Evolutionary conservation across 2,888 invertebrate genomes (phyloP), one percentile per base, ranked within the genome.

Genomic region (Mactromeris polynyma): DNA sequence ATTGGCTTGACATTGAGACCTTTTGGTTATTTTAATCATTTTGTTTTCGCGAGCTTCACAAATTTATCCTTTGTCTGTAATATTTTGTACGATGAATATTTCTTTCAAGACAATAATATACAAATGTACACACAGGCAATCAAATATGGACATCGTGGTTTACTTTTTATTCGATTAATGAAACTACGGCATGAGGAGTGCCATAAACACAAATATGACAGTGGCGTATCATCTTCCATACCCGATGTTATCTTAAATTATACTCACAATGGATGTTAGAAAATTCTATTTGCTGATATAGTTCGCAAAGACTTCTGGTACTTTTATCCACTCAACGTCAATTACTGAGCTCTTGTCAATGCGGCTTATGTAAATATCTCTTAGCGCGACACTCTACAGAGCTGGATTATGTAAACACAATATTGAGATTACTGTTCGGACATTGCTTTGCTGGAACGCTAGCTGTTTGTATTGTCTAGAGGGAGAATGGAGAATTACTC

Each of bases 341-440:
- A 83, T 83, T 83, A 73, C 73, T 33, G 83, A 46, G 9, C 31
- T 31, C 73, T 46, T 83, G 83, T 83, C 83, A 73, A 42, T 42
- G n/a, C 19, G 73, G 69, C 46, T 83, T 83, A 46, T 73, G 83
- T 69, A 69, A 83, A 83, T 73, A 46, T 69, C 33, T 33, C n/a
- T 26, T 33, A 58, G 38, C 58, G 36, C 33, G 81, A 81, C 31
- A 36, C 36, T 40, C 40, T n/a, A 42, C 40, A 31, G 33, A 58
- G 17, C 51, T 4, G 26, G 73, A 69, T 69, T 40, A 73, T 73
- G 73, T 46, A 40, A 83, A 73, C 83, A 83, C 31, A 4, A 4
- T 46, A 19, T 42, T 21, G 26, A 31, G 83, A 83, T 83, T 73
- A 69, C 19, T 21, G 33, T 21, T 42, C 42, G 38, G 73, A 36